Percentiles rank a stretch among this genome's conserved stretches.
Evolutionary conservation across 2,888 invertebrate species (phyloP).

Genomic region (Morpho helenor): DNA sequence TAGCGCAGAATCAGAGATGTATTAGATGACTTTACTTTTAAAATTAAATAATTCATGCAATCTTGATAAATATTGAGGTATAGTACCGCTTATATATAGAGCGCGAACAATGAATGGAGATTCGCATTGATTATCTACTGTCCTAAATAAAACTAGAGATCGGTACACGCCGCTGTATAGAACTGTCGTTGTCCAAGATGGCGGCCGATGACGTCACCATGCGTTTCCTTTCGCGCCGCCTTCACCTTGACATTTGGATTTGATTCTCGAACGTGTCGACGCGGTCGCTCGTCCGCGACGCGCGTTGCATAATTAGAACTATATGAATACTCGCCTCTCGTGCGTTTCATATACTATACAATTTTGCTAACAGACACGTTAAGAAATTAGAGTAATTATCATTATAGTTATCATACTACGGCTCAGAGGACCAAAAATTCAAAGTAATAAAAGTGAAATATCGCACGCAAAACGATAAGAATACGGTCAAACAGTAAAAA

Average conservation of each 20-base stretch:
- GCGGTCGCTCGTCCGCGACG: constrained; percentile 40
- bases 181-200: constrained; percentile 42
- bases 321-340: constrained; percentile 14
- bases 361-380: too few relatives aligned
- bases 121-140: constrained; percentile 38
- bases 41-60: background rate
- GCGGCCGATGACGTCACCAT: constrained; percentile 64
- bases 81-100: constrained; percentile 26
- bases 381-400: too few relatives aligned
- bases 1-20: too few relatives aligned
- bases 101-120: constrained; percentile 26
- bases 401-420: background rate
- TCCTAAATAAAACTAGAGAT: constrained; percentile 46
- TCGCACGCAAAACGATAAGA: background rate
- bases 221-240: constrained; percentile 69
- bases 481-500: constrained; percentile 8
- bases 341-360: constrained; percentile 2
- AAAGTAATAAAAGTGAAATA: too few relatives aligned
- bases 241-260: constrained; percentile 73
- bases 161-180: constrained; percentile 37
- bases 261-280: constrained; percentile 65
- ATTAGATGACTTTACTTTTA: too few relatives aligned
- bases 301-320: constrained; percentile 26
- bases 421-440: constrained; percentile 3
- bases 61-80: constrained; percentile 4